These are phyloP conservation scores for Eupsilia transversa DNA, from an alignment of 2,888 invertebrate genomes.

Conservation along the genomic window DNA sequence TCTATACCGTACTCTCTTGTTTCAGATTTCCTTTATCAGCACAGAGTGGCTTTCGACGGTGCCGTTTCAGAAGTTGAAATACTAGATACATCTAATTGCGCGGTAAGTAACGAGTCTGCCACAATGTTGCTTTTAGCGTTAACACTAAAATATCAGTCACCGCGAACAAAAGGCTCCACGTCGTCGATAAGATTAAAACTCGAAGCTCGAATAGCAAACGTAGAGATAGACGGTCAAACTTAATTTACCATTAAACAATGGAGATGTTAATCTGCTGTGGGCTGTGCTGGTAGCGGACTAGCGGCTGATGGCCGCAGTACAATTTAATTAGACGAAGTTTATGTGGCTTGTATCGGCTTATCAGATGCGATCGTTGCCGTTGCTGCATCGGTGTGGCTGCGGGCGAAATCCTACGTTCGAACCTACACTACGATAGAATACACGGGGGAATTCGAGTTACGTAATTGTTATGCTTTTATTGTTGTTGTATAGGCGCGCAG, in stretches of 20 bases:
- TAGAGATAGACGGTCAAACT: slow-evolving; percentile 82
- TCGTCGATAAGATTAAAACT: slow-evolving; percentile 67
- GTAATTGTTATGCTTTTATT: slow-evolving; percentile 75
- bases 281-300: slow-evolving; percentile 76
- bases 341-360: slow-evolving; percentile 83
- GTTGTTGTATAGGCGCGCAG: slow-evolving; percentile 63
- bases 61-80: slow-evolving; percentile 95
- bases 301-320: slow-evolving; percentile 84
- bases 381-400: slow-evolving; percentile 72
- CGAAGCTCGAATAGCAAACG: slow-evolving; percentile 74
- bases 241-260: slow-evolving; percentile 88
- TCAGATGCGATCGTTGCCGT: slow-evolving; percentile 80
- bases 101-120: slow-evolving; percentile 90
- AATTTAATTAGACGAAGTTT: slow-evolving; percentile 89
- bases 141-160: slow-evolving; percentile 66
- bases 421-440: slow-evolving; percentile 70
- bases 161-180: slow-evolving; percentile 63
- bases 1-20: slow-evolving; percentile 80
- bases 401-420: slow-evolving; percentile 74
- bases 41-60: slow-evolving; percentile 94
- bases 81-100: slow-evolving; percentile 95
- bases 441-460: slow-evolving; percentile 71
- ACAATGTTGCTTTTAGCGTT: slow-evolving; percentile 64
- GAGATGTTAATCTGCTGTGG: slow-evolving; percentile 85
- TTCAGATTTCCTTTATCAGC: slow-evolving; percentile 95